Evolutionary conservation across 2,888 invertebrate species (phyloP).

Genomic region (Caenorhabditis sulstoni): DNA sequence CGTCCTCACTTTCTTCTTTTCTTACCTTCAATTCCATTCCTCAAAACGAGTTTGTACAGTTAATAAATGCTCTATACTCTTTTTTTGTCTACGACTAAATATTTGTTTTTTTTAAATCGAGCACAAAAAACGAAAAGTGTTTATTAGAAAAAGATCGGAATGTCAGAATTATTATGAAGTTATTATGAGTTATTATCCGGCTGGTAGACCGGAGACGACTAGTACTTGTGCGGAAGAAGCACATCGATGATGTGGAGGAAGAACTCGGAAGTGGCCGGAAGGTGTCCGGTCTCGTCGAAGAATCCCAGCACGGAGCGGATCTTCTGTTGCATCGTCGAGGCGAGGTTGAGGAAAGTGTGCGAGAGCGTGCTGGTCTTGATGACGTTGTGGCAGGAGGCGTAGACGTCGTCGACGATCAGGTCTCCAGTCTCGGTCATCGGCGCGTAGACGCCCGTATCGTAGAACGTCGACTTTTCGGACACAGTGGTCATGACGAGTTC

Average conservation of each 20-base stretch:
- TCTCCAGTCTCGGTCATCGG: slow-evolving; percentile 75
- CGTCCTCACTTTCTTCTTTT: slow-evolving; percentile 27
- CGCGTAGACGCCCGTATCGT: slow-evolving; percentile 71
- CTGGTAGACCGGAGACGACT: slow-evolving; percentile 30
- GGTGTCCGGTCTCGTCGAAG: slow-evolving; percentile 62
- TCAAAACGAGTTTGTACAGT: slow-evolving; percentile 60
- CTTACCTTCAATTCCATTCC: slow-evolving; percentile 44
- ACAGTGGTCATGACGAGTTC: slow-evolving; percentile 57
- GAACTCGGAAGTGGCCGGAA: slow-evolving; percentile 70
- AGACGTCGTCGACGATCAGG: slow-evolving; percentile 73
- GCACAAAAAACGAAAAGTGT: not conserved
- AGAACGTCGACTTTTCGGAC: slow-evolving; percentile 47
- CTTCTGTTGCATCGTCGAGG: slow-evolving; percentile 52
- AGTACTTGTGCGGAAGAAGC: slow-evolving; percentile 63
- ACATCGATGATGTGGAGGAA: slow-evolving; percentile 66
- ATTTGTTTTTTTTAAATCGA: not conserved
- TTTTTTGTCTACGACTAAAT: not conserved
- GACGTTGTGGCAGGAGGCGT: slow-evolving; percentile 77
- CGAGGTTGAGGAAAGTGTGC: slow-evolving; percentile 70
- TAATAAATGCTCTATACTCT: slow-evolving; percentile 28
- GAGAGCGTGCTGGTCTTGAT: slow-evolving; percentile 68
- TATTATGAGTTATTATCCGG: slow-evolving; percentile 40
- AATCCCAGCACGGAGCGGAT: slow-evolving; percentile 48
- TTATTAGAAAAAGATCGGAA: slow-evolving; percentile 37
- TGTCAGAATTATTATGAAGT: slow-evolving; percentile 41